Percentiles rank a stretch among this genome's conserved stretches.
phyloP scores from a whole-genome alignment of 2,113 vertebrate species.

The Arenaria interpres region DNA sequence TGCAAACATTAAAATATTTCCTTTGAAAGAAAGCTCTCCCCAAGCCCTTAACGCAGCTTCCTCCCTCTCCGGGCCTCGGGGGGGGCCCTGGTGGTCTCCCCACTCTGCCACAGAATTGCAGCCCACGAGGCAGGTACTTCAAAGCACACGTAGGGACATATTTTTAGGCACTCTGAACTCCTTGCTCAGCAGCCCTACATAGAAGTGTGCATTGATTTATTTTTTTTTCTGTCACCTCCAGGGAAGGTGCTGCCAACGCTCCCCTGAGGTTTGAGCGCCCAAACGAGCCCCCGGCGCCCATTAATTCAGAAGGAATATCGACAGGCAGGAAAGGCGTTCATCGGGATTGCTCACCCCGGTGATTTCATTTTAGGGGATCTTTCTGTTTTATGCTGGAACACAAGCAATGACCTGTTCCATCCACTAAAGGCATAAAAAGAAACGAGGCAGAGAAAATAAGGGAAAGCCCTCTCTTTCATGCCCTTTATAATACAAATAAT shows the following conservation, averaged over 20 bases:
- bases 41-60: fast-evolving
- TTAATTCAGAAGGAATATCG: neutral
- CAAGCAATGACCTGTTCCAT: neutral
- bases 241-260: fast-evolving
- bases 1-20: neutral
- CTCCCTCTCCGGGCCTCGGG: fast-evolving
- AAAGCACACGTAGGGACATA: fast-evolving
- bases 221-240: neutral
- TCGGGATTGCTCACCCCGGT: neutral
- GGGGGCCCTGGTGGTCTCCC: neutral
- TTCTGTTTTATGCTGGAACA: neutral
- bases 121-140: neutral
- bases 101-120: neutral
- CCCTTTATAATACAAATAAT: neutral
- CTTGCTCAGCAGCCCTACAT: neutral
- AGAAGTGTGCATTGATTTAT: neutral
- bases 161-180: neutral
- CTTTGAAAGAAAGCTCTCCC: neutral
- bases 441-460: neutral
- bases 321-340: neutral
- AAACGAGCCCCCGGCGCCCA: fast-evolving
- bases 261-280: neutral
- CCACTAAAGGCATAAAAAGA: neutral
- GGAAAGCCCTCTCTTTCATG: neutral
- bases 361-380: neutral